Conservation (phyloP, 1,140 invertebrate genomes). For the Phymorhynchus buccinoides region DNA sequence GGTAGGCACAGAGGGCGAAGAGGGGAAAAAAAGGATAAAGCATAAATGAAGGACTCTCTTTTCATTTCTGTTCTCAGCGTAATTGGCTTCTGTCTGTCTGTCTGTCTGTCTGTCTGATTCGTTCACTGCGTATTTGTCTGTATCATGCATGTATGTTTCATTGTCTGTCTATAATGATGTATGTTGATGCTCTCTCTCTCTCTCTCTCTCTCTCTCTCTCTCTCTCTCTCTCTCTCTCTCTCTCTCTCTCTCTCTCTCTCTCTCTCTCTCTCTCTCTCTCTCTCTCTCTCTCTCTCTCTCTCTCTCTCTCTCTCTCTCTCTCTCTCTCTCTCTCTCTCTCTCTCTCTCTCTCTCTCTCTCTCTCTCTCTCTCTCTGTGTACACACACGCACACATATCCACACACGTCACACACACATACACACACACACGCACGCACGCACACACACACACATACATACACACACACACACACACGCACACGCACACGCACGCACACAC, state of each 20-base stretch:
- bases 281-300: not conserved
- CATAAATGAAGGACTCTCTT: too few species aligned
- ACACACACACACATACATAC: not conserved
- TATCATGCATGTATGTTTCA: not conserved
- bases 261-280: not conserved
- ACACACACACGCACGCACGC: conserved; percentile 7
- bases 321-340: not conserved
- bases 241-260: not conserved
- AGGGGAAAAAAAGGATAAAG: too few species aligned
- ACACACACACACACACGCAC: too few species aligned
- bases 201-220: not conserved
- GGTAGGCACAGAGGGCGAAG: too few species aligned
- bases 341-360: not conserved
- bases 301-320: not conserved
- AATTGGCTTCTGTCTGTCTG: too few species aligned
- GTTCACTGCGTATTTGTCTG: not conserved
- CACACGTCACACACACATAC: not conserved
- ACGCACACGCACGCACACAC: too few species aligned
- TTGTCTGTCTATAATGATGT: not conserved
- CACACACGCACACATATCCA: too few species aligned
- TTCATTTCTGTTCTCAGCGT: too few species aligned
- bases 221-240: not conserved
- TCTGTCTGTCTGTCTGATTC: not conserved
- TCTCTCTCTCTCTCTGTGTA: not conserved
- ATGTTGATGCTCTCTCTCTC: not conserved